Evolutionary conservation across 2,113 vertebrate species (phyloP).

Genomic region (Tinamus guttatus): DNA sequence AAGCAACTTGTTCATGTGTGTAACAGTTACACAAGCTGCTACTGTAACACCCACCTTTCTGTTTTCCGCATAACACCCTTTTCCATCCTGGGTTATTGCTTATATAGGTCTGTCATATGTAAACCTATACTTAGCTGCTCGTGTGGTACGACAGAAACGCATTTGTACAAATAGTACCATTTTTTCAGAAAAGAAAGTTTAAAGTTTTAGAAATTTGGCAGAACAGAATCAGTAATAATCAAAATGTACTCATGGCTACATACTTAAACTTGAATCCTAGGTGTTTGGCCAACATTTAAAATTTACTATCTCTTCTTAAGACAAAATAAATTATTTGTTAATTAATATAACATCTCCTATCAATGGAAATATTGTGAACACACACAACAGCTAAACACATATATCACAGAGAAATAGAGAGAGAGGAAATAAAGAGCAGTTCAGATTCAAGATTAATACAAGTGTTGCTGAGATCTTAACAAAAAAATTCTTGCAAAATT

Average conservation of each 20-base stretch:
- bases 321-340: neutral
- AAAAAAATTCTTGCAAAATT: constrained; percentile 5
- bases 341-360: neutral
- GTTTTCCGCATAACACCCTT: neutral
- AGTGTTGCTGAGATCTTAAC: neutral
- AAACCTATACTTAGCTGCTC: neutral
- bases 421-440: neutral
- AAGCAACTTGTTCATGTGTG: neutral
- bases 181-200: neutral
- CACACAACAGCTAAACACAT: neutral
- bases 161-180: neutral
- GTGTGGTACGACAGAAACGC: neutral
- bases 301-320: neutral
- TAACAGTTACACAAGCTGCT: neutral
- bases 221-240: neutral
- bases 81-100: neutral
- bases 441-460: neutral
- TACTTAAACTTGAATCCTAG: neutral
- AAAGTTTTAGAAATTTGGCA: neutral
- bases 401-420: neutral
- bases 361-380: neutral
- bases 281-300: neutral
- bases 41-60: neutral
- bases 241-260: neutral
- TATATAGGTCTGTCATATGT: neutral